Conservation (phyloP, 2,113 vertebrate species). For the Nibea albiflora region DNA sequence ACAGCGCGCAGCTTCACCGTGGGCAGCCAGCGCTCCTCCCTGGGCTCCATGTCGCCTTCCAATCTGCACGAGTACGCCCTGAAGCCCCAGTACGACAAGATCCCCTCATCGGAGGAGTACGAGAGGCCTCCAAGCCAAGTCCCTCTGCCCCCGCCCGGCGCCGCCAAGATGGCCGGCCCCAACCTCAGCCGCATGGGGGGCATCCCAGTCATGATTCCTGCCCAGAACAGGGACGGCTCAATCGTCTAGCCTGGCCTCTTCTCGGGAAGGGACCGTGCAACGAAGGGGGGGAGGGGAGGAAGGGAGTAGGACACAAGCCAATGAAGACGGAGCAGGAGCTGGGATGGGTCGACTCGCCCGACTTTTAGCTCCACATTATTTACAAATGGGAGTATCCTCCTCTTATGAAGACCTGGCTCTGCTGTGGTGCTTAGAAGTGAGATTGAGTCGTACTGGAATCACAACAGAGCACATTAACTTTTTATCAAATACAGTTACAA, state of each 20-base stretch:
- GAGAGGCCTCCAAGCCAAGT: conserved; percentile 87
- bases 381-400: conserved; percentile 45
- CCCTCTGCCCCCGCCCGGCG: conserved; percentile 83
- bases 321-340: conserved; percentile 41
- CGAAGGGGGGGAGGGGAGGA: not conserved
- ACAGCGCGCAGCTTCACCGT: conserved; percentile 94
- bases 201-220: conserved; percentile 97
- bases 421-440: conserved; percentile 52
- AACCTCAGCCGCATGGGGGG: conserved; percentile 99
- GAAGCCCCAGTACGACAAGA: conserved; percentile 94
- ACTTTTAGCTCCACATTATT: conserved; percentile 56
- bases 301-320: conserved; percentile 44
- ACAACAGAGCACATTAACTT: conserved; percentile 68
- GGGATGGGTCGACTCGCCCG: conserved; percentile 21
- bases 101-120: conserved; percentile 91
- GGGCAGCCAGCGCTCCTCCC: conserved; percentile 95
- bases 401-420: conserved; percentile 56
- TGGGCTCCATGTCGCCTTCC: conserved; percentile 98
- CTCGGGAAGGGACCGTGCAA: conserved; percentile 10
- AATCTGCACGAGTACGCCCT: conserved; percentile 93
- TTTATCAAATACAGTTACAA: conserved; percentile 67
- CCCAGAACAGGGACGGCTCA: conserved; percentile 97
- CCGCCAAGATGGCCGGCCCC: conserved; percentile 90
- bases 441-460: conserved; percentile 49
- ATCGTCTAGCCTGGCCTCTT: conserved; percentile 87